A percentile compares a stretch with the other conserved stretches of the same genome.
phyloP scores from a whole-genome alignment of 2,113 vertebrate genomes.

The Laterallus jamaicensis region DNA sequence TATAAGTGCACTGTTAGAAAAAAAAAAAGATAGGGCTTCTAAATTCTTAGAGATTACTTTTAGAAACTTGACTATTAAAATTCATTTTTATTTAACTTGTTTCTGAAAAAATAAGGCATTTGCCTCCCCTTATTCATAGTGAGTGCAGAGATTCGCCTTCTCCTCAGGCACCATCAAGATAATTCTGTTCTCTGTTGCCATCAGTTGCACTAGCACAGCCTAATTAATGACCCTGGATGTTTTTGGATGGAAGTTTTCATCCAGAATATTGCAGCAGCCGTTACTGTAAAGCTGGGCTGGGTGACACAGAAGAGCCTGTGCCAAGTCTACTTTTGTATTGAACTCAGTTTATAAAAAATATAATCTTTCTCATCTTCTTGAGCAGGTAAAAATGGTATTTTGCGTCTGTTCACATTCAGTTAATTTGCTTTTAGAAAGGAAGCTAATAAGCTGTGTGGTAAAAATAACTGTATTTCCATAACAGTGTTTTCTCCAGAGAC shows the following conservation, averaged over 20 bases:
- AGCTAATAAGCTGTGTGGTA: background rate
- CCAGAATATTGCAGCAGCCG: background rate
- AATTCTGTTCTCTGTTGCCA: background rate
- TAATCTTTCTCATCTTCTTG: background rate
- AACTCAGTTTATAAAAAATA: background rate
- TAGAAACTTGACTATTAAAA: background rate
- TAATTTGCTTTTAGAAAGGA: background rate
- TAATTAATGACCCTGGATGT: background rate
- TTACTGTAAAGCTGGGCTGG: background rate
- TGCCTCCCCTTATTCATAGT: background rate
- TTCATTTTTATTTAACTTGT: background rate
- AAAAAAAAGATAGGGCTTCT: background rate
- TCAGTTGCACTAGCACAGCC: background rate
- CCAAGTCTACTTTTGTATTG: background rate
- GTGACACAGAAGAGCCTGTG: background rate
- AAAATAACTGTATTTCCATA: constrained; percentile 10
- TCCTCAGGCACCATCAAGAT: background rate
- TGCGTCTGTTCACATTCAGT: background rate
- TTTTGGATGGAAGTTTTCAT: background rate
- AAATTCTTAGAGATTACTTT: background rate
- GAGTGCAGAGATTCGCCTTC: background rate
- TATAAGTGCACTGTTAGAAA: background rate
- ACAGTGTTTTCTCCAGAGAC: background rate
- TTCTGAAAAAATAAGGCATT: background rate
- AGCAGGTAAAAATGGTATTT: background rate